Evolutionary conservation across 2,797 vertebrate genomes (phyloP).

Genomic region (Jordanella pulchra): DNA sequence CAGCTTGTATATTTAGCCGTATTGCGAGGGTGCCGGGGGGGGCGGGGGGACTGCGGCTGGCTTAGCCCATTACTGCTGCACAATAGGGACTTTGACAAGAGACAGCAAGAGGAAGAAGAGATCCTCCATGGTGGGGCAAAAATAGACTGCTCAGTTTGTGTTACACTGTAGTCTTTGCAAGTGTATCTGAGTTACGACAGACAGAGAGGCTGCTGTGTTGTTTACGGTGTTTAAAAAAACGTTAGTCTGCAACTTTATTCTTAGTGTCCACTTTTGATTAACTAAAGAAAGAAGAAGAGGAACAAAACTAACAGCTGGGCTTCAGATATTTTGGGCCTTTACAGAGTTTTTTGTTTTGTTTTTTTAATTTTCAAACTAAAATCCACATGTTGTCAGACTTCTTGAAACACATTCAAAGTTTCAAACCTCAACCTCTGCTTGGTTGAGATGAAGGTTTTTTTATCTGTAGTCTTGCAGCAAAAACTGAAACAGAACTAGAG

Average conservation of each 20-base stretch:
- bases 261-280: constrained; percentile 20
- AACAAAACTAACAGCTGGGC: not conserved
- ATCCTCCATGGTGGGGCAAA: constrained; percentile 62
- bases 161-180: constrained; percentile 53
- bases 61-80: constrained; percentile 73
- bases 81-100: constrained; percentile 81
- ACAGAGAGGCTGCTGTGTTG: constrained; percentile 49
- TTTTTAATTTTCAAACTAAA: not conserved
- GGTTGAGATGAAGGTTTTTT: not conserved
- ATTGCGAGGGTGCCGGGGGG: constrained; percentile 72
- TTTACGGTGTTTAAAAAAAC: constrained; percentile 45
- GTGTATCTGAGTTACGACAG: constrained; percentile 57
- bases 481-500: not conserved
- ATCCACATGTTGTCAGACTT: not conserved
- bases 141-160: constrained; percentile 68
- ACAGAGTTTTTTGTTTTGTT: not conserved
- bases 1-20: constrained; percentile 79
- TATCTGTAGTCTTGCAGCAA: not conserved
- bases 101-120: constrained; percentile 70
- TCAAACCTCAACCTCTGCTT: too few species aligned
- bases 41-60: constrained; percentile 59
- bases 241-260: constrained; percentile 42
- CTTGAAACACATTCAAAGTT: not conserved
- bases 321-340: not conserved
- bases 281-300: not conserved